A percentile compares a stretch with the other conserved stretches of the same genome.
Evolutionary conservation across 1,140 invertebrate species (phyloP).

Genomic region (Drosophila asahinai): DNA sequence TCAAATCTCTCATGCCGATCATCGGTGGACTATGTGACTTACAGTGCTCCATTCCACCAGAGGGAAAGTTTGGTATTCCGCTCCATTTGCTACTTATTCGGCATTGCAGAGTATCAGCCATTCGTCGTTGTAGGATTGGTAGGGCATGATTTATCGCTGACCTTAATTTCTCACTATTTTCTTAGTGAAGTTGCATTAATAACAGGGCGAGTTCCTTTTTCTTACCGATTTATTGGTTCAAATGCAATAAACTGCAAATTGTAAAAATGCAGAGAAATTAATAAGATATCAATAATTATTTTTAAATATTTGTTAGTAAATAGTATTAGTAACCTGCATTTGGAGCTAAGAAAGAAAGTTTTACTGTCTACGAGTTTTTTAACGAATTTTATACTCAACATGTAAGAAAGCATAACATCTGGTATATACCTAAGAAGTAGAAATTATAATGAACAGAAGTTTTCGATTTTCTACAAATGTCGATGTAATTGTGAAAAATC

Average conservation of each 20-base stretch:
- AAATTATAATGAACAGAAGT: neutral
- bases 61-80: conserved; percentile 17
- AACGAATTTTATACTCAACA: neutral
- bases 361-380: neutral
- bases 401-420: neutral
- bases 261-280: neutral
- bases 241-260: neutral
- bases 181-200: neutral
- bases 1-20: conserved; percentile 21
- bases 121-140: neutral
- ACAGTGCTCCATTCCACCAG: conserved; percentile 18
- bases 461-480: too few relatives aligned
- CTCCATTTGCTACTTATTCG: conserved; percentile 1
- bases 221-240: neutral
- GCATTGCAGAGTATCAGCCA: neutral
- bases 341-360: too few relatives aligned
- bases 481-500: neutral
- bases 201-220: neutral
- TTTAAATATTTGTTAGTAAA: too few relatives aligned
- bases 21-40: conserved; percentile 18
- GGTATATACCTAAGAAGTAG: too few relatives aligned
- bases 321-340: neutral
- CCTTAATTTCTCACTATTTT: conserved; percentile 7
- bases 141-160: neutral
- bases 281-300: neutral